phyloP scores from a whole-genome alignment of 2,113 vertebrate species.

The Emydura subglobosa region DNA sequence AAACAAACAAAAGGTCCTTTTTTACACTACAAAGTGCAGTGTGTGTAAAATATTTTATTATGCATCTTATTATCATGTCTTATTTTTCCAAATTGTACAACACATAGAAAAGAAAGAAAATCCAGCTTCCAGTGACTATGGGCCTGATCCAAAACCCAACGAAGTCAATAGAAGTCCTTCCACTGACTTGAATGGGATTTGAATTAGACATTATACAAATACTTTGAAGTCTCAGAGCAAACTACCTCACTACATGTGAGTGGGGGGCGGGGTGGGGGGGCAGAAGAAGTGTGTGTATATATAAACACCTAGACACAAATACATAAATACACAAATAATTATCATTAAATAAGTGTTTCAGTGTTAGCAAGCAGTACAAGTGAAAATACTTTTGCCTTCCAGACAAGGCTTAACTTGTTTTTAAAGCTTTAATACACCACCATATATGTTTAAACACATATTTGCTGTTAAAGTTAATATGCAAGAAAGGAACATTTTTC shows the following conservation, averaged over 20 bases:
- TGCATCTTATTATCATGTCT: background rate
- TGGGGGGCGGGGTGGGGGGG: slow-evolving; percentile 13
- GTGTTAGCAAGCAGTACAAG: slow-evolving; percentile 62
- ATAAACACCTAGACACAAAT: slow-evolving; percentile 10
- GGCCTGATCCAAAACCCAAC: background rate
- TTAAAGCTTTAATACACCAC: slow-evolving; percentile 8
- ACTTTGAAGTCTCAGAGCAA: background rate
- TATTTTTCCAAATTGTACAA: background rate
- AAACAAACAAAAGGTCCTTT: background rate
- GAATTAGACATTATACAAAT: background rate
- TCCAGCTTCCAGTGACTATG: slow-evolving; percentile 29
- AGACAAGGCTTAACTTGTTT: background rate
- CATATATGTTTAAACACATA: background rate
- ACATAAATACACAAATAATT: slow-evolving; percentile 41
- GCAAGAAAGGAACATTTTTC: background rate
- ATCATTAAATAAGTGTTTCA: background rate
- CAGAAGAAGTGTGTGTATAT: slow-evolving; percentile 4
- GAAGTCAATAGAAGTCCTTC: background rate
- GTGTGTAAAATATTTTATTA: background rate
- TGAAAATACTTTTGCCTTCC: slow-evolving; percentile 30
- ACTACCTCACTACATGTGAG: background rate
- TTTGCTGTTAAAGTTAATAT: background rate
- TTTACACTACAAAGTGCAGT: background rate
- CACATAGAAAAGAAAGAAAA: background rate
- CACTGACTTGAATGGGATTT: background rate